Conservation (phyloP, 2,888 invertebrate species). For the Lissocephala sabroskyi region DNA sequence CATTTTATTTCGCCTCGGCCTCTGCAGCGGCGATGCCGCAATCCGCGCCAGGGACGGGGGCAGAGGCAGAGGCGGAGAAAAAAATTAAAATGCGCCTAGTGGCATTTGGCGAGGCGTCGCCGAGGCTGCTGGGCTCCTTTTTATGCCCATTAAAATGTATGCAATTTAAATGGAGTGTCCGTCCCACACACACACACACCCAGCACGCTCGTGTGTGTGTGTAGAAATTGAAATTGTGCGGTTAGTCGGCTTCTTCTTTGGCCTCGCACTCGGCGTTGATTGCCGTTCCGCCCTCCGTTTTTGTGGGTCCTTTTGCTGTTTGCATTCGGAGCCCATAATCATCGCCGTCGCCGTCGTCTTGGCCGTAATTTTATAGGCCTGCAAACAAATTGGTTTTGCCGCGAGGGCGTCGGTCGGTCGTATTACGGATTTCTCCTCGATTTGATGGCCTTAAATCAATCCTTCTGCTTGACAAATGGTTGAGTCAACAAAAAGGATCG, state of each 20-base stretch:
- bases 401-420: too few species aligned
- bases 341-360: too few species aligned
- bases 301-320: too few species aligned
- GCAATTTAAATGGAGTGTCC: conserved; percentile 44
- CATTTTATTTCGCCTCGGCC: too few species aligned
- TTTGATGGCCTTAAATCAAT: conserved; percentile 9
- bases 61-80: too few species aligned
- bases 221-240: conserved; percentile 59
- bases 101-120: conserved; percentile 38
- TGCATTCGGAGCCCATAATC: too few species aligned
- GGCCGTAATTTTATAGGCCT: conserved; percentile 39
- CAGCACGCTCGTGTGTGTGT: conserved; percentile 11
- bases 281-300: conserved; percentile 51
- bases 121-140: too few species aligned
- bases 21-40: conserved; percentile 37
- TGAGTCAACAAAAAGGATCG: too few species aligned
- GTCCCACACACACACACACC: conserved; percentile 6
- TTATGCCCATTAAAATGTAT: conserved; percentile 62
- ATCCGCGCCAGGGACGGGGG: too few species aligned
- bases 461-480: conserved; percentile 16
- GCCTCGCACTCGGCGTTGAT: conserved; percentile 44
- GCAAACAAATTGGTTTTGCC: conserved; percentile 37
- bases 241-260: conserved; percentile 45
- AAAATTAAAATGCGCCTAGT: conserved; percentile 51
- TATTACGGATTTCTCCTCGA: conserved; percentile 7